A percentile compares a stretch with the other conserved stretches of the same genome.
Conservation (phyloP, 2,888 invertebrate genomes). For the Trachelus troglodyta region DNA sequence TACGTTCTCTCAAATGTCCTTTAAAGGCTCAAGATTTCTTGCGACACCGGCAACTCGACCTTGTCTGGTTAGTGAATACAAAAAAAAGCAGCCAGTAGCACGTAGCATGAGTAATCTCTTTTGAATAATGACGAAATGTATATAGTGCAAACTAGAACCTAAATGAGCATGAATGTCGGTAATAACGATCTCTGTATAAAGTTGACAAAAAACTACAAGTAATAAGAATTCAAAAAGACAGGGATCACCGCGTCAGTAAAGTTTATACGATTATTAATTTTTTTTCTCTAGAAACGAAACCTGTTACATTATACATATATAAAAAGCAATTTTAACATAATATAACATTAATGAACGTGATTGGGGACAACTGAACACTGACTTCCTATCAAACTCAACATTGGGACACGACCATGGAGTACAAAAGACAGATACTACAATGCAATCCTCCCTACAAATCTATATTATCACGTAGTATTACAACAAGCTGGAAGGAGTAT, state of each 20-base stretch:
- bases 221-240: not conserved
- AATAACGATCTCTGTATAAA: not conserved
- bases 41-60: not conserved
- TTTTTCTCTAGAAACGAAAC: not conserved
- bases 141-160: not conserved
- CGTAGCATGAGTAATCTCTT: not conserved
- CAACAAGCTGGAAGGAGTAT: too few species aligned
- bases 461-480: too few species aligned
- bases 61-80: not conserved
- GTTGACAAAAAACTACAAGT: too few species aligned
- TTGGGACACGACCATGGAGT: not conserved
- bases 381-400: too few species aligned
- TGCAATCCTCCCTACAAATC: too few species aligned
- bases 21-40: not conserved
- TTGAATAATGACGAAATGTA: not conserved
- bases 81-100: not conserved
- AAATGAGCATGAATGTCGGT: not conserved
- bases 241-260: not conserved
- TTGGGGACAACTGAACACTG: not conserved
- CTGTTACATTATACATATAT: not conserved
- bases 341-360: not conserved
- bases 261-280: not conserved
- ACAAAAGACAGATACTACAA: not conserved
- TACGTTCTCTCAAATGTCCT: not conserved
- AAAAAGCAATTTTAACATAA: not conserved